These are phyloP conservation scores for Cepphus grylle DNA, from an alignment of 2,113 vertebrate species.

Conservation along the genomic window DNA sequence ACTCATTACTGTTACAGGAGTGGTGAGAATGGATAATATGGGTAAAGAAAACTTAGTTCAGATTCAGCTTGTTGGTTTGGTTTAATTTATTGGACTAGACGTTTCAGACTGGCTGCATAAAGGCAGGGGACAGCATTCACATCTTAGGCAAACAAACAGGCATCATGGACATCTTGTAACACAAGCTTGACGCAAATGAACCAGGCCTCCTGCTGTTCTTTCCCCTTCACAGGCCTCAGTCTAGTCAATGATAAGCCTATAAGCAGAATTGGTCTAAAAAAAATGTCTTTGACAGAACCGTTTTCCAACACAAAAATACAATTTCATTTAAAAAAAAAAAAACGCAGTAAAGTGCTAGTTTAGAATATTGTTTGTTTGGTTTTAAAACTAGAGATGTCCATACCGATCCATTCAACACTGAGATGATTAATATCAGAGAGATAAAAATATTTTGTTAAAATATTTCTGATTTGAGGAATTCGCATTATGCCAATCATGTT, in stretches of 20 bases:
- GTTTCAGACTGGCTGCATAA: not conserved
- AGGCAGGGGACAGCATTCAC: not conserved
- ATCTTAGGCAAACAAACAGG: not conserved
- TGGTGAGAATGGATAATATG: not conserved
- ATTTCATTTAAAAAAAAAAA: not conserved
- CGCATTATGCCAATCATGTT: not conserved
- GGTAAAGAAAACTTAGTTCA: not conserved
- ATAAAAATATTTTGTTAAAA: not conserved
- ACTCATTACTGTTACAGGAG: not conserved
- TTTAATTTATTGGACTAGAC: slow-evolving; percentile 10
- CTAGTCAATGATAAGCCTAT: not conserved
- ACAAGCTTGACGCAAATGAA: not conserved
- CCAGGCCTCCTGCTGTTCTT: not conserved
- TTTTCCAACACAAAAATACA: not conserved
- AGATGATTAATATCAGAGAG: not conserved
- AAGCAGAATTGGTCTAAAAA: not conserved
- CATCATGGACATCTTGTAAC: not conserved
- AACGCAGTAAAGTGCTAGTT: accelerated
- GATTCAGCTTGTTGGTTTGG: not conserved
- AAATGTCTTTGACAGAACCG: not conserved
- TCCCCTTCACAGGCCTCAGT: not conserved
- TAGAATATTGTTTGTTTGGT: not conserved
- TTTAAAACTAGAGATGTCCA: not conserved
- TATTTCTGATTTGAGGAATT: not conserved
- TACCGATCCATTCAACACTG: not conserved